Conservation (phyloP, 2,797 vertebrate genomes). For the Melanotaenia boesemani region DNA sequence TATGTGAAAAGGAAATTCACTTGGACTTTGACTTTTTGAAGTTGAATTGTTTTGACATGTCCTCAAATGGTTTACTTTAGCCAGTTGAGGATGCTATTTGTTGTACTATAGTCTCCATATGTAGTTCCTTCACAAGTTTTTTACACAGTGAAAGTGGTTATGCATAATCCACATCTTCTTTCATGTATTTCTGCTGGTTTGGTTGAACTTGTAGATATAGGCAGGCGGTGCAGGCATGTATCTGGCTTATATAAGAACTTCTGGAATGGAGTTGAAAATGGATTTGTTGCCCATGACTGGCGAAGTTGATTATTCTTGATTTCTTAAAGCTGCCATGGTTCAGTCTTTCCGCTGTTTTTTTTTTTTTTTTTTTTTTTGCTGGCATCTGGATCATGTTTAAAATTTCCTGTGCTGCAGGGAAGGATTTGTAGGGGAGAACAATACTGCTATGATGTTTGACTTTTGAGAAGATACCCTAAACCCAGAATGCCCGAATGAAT, state of each 20-base stretch:
- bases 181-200: background rate
- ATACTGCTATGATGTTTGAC: conserved; percentile 35
- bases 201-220: background rate
- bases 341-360: background rate
- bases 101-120: background rate
- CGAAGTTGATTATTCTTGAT: background rate
- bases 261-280: background rate
- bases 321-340: no score
- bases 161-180: no score
- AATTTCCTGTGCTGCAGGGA: background rate
- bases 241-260: background rate
- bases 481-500: background rate
- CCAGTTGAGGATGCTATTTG: background rate
- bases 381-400: background rate
- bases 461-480: conserved; percentile 29
- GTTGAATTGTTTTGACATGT: background rate
- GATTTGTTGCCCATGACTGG: background rate
- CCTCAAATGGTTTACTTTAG: background rate
- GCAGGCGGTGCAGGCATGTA: background rate
- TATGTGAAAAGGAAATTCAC: background rate
- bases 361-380: conserved; percentile 12
- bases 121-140: no score
- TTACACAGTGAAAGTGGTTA: no score
- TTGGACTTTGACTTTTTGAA: background rate
- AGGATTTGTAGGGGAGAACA: conserved; percentile 4